phyloP scores from a whole-genome alignment of 1,140 invertebrate genomes.

The Lineus longissimus region DNA sequence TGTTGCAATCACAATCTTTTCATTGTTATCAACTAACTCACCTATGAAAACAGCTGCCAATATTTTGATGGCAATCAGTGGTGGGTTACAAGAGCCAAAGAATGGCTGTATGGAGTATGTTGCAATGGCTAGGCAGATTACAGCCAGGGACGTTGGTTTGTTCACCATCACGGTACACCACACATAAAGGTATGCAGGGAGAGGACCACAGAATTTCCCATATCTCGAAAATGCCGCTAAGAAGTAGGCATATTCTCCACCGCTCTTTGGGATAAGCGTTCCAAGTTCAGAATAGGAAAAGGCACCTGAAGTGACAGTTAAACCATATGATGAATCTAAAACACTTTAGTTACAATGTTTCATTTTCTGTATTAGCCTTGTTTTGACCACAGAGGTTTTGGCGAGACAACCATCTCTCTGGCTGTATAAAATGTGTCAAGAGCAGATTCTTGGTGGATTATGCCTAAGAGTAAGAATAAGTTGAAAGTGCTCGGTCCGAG shows the following conservation, averaged over 20 bases:
- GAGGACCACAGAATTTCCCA: conserved; percentile 28
- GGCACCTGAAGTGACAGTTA: conserved; percentile 61
- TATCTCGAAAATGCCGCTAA: conserved; percentile 35
- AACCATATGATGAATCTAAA: too few species aligned
- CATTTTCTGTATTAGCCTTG: too few species aligned
- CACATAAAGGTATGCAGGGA: conserved; percentile 43
- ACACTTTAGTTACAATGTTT: too few species aligned
- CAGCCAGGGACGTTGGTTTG: conserved; percentile 40
- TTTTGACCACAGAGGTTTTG: too few species aligned
- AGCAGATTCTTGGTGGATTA: too few species aligned
- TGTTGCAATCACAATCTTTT: too few species aligned
- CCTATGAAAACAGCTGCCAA: conserved; percentile 34
- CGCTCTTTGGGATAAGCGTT: conserved; percentile 62
- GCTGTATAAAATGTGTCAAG: too few species aligned
- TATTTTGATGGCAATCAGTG: conserved; percentile 30
- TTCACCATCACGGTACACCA: conserved; percentile 44
- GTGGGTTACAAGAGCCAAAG: conserved; percentile 34
- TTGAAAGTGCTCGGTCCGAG: too few species aligned
- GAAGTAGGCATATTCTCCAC: conserved; percentile 46
- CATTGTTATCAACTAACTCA: too few species aligned
- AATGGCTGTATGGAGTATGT: conserved; percentile 40
- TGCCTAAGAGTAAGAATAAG: too few species aligned
- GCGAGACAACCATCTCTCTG: too few species aligned
- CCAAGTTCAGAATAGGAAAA: conserved; percentile 78
- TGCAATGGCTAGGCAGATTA: conserved; percentile 40